Evolutionary conservation across 2,888 invertebrate species (phyloP), one percentile per base, ranked within the genome.

Genomic region (Gastracanthus pulcherrimus): DNA sequence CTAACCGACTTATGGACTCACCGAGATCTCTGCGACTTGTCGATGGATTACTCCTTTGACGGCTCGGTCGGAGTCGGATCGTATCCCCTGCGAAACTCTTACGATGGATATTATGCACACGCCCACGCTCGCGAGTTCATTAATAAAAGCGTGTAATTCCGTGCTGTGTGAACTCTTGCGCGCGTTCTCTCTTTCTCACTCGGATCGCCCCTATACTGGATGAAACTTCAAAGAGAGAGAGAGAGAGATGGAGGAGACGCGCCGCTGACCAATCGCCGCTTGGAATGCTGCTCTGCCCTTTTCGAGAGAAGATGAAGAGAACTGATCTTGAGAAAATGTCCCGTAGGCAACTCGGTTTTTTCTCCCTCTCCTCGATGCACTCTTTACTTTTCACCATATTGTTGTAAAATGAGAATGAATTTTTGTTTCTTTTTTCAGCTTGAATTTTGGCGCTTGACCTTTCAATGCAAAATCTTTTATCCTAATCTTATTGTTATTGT

Each of bases 201-300:
- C n/a, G n/a, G n/a, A n/a, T n/a, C n/a, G n/a, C n/a, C n/a, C n/a
- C n/a, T n/a, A n/a, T n/a, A n/a, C n/a, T n/a, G n/a, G n/a, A n/a
- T n/a, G n/a, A n/a, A n/a, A n/a, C n/a, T n/a, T n/a, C n/a, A 51
- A 29, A 62, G 38, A 48, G 19, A 60, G 66, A 80, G 19, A 23
- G 51, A 77, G 66, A 66, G 38, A 62, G 0, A 36, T 4, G 38
- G 51, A 64, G 0, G 6, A 26, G 60, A 29, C 26, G 31, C 45
- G 2, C 23, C 3, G 29, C 38, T 48, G 71, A 70, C 84, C 84
- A 84, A 84, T 84, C 48, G 55, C 29, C 19, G 69, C 2, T 38
- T 76, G 34, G 76, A 74, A 81, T 82, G 72, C 45, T 31, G 55
- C 72, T 81, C 75, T 84, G 83, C 82, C 85, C 85, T 83, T 84